Percentiles rank a stretch among this genome's conserved stretches.
Evolutionary conservation across 2,888 invertebrate species (phyloP).

Genomic region (Punctoribates punctum): DNA sequence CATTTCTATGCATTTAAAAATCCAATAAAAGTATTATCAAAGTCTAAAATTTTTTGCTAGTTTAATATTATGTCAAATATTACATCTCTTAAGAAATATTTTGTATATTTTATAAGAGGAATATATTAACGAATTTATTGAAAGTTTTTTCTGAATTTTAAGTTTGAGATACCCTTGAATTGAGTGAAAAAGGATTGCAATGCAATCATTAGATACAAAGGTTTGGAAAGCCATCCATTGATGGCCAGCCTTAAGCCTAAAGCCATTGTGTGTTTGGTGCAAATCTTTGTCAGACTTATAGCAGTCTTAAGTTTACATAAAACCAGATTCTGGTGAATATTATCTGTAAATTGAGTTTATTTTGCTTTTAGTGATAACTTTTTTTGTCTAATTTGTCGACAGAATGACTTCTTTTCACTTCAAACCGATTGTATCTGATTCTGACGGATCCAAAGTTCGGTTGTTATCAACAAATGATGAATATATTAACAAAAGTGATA

Average conservation of each 20-base stretch:
- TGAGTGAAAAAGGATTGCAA: neutral
- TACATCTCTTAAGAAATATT: too few relatives aligned
- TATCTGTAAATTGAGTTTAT: neutral
- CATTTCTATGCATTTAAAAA: too few relatives aligned
- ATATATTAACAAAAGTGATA: neutral
- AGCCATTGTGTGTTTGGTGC: neutral
- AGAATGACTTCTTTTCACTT: conserved; percentile 10
- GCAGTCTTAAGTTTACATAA: neutral
- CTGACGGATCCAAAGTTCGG: neutral
- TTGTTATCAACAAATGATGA: neutral
- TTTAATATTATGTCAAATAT: too few relatives aligned
- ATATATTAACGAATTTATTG: too few relatives aligned
- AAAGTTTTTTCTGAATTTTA: neutral
- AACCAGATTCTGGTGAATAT: neutral
- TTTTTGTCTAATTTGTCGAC: neutral
- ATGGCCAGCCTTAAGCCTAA: neutral
- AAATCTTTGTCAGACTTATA: neutral
- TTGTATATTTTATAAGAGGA: too few relatives aligned
- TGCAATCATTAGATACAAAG: too few relatives aligned
- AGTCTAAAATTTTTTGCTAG: too few relatives aligned
- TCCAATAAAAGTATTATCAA: too few relatives aligned
- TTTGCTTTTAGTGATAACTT: neutral
- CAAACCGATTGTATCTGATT: neutral
- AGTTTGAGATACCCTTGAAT: neutral
- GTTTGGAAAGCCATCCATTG: neutral